Percentiles rank a stretch among this genome's conserved stretches.
Conservation (phyloP, 2,113 vertebrate species). For the Hystrix brachyura region DNA sequence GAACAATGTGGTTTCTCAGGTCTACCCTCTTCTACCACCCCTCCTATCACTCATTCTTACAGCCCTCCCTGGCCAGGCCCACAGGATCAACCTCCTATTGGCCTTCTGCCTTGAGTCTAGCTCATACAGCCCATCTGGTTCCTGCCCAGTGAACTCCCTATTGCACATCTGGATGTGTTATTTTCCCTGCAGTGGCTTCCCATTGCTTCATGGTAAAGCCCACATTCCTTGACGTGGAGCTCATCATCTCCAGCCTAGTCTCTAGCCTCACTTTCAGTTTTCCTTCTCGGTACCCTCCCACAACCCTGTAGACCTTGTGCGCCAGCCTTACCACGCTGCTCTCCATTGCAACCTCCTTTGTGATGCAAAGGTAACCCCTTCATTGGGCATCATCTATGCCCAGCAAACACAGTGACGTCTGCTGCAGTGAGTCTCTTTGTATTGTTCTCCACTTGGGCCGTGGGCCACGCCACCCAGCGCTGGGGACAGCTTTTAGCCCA, state of each 20-base stretch:
- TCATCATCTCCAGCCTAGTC: not conserved
- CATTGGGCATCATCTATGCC: not conserved
- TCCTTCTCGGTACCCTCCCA: not conserved
- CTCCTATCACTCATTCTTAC: not conserved
- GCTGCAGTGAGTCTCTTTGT: not conserved
- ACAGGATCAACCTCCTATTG: not conserved
- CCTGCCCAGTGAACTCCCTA: not conserved
- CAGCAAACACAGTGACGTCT: not conserved
- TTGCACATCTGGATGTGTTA: not conserved
- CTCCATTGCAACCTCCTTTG: not conserved
- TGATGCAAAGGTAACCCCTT: not conserved
- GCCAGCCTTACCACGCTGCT: not conserved
- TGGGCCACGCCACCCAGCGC: not conserved
- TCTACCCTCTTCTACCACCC: not conserved
- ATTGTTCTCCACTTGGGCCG: not conserved
- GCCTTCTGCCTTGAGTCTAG: not conserved
- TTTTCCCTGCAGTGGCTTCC: not conserved
- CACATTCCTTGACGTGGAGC: not conserved
- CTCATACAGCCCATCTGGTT: not conserved
- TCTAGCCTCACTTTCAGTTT: not conserved
- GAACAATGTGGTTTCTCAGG: not conserved
- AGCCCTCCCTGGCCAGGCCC: not conserved
- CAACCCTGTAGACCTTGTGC: accelerated
- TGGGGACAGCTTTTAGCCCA: not conserved
- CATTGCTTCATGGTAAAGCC: not conserved